Base-by-base conservation (phyloP, 2,888 invertebrate genomes). In the Nemotelus pantherinus region DNA sequence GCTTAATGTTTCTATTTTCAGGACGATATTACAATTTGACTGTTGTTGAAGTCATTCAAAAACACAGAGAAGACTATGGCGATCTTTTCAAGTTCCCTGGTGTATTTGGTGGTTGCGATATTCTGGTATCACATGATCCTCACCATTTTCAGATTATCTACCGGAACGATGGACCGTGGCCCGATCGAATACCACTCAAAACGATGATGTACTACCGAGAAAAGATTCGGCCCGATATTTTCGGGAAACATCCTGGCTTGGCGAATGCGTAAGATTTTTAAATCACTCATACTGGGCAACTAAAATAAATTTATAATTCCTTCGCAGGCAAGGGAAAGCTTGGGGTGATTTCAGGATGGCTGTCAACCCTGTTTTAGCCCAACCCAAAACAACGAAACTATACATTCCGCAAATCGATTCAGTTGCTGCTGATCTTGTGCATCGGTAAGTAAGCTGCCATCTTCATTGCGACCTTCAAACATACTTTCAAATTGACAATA, bases 301-400 rank as follows among this genome's bases (percentile, higher is more conserved):
- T 25, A 5, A 25, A 50, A 70, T 39, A 48, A 39, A 3, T 1
- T 6, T 43, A 48, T 64, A 9, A 39, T 48, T 68, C 53, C 41
- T 76, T 68, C 84, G 64, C 82, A 90, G 90, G 43, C 91, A 93
- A 86, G 93, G 92, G 0, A 88, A 89, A 44, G 88, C 90, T 81
- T 93, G 93, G 93, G 89, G 90, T 47, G 88, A 91, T 64, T 89
- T 92, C 77, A 88, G 93, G n/a, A 90, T 90, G 3, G 91, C 90
- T 81, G 85, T 86, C 0, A 86, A 86, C 80, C 86, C 85, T 0
- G 82, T 86, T 48, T 76, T 86, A 57, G 84, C 86, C 84, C 84
- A 85, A 71, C 81, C 83, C 2, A 84, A 84, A 74, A 85, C 82
- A 65, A 83, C 85, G 2, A 80, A 84, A 2, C 83, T 83, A 57